phyloP scores from a whole-genome alignment of 1,140 invertebrate genomes.

The Aradophagus sp. region DNA sequence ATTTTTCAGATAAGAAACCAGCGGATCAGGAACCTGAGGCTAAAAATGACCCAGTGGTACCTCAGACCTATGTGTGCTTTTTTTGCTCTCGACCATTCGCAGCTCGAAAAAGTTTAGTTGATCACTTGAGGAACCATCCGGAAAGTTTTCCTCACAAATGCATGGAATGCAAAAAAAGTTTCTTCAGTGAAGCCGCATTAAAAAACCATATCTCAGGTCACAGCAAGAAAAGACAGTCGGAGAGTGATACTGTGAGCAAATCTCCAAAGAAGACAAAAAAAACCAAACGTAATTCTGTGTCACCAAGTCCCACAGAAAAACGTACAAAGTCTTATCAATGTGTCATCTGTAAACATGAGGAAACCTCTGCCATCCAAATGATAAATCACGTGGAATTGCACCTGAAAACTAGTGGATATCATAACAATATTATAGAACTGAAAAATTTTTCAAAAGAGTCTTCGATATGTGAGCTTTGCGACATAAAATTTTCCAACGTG shows the following conservation, averaged over 20 bases:
- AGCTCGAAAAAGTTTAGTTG: not conserved
- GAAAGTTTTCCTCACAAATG: not conserved
- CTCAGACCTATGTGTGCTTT: not conserved
- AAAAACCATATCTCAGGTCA: not conserved
- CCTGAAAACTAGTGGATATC: not conserved
- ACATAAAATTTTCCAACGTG: not conserved
- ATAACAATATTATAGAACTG: not conserved
- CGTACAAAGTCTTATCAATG: not conserved
- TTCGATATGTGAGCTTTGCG: not conserved
- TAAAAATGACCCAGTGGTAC: too few relatives aligned
- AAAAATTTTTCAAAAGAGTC: not conserved
- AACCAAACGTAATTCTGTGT: not conserved
- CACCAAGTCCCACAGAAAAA: not conserved
- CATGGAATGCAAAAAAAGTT: not conserved
- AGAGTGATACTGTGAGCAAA: not conserved
- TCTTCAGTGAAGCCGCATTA: not conserved
- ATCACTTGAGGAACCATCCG: not conserved
- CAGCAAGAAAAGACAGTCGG: not conserved
- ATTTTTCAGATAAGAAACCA: too few relatives aligned
- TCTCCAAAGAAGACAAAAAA: not conserved
- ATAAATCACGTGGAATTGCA: not conserved
- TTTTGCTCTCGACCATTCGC: not conserved
- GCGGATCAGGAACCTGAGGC: too few relatives aligned
- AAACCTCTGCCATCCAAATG: not conserved
- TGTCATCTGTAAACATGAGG: not conserved